Evolutionary conservation across 2,888 invertebrate species (phyloP).

Genomic region (Troides aeacus): DNA sequence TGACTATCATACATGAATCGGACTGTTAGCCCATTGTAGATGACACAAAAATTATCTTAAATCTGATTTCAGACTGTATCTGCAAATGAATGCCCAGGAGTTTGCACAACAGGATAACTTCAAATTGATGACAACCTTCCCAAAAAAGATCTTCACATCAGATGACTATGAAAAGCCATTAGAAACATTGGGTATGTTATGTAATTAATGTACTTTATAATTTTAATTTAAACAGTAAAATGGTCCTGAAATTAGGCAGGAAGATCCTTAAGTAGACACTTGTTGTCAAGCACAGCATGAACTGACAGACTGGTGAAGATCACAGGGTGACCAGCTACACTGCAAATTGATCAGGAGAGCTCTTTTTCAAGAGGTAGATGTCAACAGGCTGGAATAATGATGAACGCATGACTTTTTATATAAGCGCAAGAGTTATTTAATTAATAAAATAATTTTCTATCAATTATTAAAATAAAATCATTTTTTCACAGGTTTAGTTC

Average conservation of each 20-base stretch:
- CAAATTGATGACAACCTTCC: slow-evolving; percentile 94
- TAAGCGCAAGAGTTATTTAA: no score
- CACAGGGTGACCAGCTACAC: no score
- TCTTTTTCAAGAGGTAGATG: no score
- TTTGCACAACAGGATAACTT: slow-evolving; percentile 86
- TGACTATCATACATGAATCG: neutral
- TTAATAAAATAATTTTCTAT: neutral
- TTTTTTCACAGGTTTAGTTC: slow-evolving; percentile 85
- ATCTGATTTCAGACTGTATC: slow-evolving; percentile 79
- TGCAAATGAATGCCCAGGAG: slow-evolving; percentile 86
- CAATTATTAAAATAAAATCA: neutral
- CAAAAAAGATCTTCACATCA: slow-evolving; percentile 89
- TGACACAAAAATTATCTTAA: no score
- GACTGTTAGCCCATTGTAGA: no score
- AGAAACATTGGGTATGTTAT: slow-evolving; percentile 87
- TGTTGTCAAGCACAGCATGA: no score
- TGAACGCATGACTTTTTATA: no score
- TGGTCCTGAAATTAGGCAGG: neutral
- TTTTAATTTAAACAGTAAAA: neutral
- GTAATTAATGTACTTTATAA: neutral
- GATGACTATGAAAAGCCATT: slow-evolving; percentile 95
- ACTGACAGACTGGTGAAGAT: no score
- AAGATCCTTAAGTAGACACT: no score
- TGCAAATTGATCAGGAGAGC: no score
- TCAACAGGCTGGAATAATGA: no score